A percentile compares a stretch with the other conserved stretches of the same genome.
Evolutionary conservation across 2,797 vertebrate species (phyloP).

Genomic region (Chloroceryle inda): DNA sequence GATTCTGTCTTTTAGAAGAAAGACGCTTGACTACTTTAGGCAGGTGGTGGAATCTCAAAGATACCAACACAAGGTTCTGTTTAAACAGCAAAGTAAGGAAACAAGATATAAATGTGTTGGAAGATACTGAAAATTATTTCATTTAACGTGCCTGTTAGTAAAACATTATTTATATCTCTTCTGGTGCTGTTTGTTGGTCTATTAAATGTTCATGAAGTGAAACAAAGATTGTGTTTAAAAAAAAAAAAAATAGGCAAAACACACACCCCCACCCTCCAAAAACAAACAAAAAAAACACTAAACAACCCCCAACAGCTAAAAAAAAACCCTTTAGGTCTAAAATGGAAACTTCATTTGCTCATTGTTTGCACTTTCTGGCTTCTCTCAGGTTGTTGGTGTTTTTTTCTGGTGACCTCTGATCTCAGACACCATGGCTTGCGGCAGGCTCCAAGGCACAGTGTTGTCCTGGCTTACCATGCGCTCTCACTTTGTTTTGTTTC

Average conservation of each 20-base stretch:
- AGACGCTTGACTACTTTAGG: accelerated
- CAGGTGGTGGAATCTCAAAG: background rate
- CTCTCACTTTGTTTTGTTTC: background rate
- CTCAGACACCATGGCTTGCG: background rate
- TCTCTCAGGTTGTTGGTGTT: background rate
- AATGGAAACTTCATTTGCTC: background rate
- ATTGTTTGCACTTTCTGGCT: background rate
- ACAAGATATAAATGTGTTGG: background rate
- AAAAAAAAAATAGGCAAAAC: too few species aligned
- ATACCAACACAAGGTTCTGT: background rate
- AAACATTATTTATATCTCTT: background rate
- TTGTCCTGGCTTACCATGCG: background rate
- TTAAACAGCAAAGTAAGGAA: background rate
- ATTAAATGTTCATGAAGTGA: background rate
- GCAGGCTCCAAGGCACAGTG: background rate
- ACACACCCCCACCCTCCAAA: too few species aligned
- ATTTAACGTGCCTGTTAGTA: background rate
- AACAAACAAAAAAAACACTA: too few species aligned
- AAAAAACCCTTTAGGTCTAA: background rate
- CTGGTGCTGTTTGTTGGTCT: background rate
- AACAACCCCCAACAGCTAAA: background rate
- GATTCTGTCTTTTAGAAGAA: background rate
- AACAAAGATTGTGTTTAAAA: background rate
- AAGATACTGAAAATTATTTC: background rate
- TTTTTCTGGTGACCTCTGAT: background rate